Conservation (phyloP, 2,888 invertebrate genomes). For the Vesta saturnalis region DNA sequence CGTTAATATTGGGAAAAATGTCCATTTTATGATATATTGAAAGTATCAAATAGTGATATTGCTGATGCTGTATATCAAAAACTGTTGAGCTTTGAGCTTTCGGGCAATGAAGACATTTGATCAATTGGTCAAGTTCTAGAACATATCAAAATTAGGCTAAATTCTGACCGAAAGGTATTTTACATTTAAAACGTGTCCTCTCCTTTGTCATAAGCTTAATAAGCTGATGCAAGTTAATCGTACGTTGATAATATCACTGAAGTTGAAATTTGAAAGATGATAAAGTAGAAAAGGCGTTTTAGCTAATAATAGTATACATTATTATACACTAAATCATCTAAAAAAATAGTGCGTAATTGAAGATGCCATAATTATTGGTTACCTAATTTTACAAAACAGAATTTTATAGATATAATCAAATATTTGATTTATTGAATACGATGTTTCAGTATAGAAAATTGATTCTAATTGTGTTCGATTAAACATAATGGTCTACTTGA, state of each 20-base stretch:
- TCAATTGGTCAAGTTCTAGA: too few relatives aligned
- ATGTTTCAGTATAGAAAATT: constrained; percentile 45
- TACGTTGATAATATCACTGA: constrained; percentile 8
- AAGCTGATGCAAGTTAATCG: constrained; percentile 11
- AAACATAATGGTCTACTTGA: constrained; percentile 43
- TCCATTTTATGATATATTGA: too few relatives aligned
- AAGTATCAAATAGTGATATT: too few relatives aligned
- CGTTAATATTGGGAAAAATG: too few relatives aligned
- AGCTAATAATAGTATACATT: not conserved
- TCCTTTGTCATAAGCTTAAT: constrained; percentile 20
- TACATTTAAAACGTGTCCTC: too few relatives aligned
- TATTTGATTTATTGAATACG: constrained; percentile 43
- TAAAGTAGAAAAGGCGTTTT: not conserved
- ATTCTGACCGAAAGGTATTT: too few relatives aligned
- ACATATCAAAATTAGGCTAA: too few relatives aligned
- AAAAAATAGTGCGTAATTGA: constrained; percentile 30
- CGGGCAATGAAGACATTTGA: too few relatives aligned
- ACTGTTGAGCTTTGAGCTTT: too few relatives aligned
- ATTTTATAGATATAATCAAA: constrained; percentile 24
- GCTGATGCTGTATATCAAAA: too few relatives aligned
- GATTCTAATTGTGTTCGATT: constrained; percentile 48
- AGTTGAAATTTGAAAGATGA: not conserved
- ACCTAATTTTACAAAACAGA: constrained; percentile 12
- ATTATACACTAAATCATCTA: constrained; percentile 24
- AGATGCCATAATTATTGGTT: constrained; percentile 38